A percentile compares a stretch with the other conserved stretches of the same genome.
These are phyloP conservation scores for Torymus aiolomorphi DNA, from an alignment of 2,888 invertebrate genomes.

Conservation along the genomic window DNA sequence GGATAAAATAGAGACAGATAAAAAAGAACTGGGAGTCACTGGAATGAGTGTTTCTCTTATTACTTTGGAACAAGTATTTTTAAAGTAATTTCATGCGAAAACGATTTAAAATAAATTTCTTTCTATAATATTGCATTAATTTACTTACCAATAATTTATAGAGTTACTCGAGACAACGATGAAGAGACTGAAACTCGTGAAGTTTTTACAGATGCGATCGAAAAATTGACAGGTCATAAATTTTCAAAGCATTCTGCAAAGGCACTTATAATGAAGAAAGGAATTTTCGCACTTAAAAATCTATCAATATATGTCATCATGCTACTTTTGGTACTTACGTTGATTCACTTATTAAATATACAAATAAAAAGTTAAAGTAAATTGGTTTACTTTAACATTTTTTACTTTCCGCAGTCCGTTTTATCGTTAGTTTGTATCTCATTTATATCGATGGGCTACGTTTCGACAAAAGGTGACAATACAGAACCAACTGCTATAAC, in stretches of 20 bases:
- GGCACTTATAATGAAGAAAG: slow-evolving; percentile 23
- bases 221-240: slow-evolving; percentile 1
- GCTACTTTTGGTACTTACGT: slow-evolving; percentile 12
- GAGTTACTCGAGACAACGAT: too few species aligned
- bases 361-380: too few species aligned
- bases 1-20: slow-evolving; percentile 79
- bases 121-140: too few species aligned
- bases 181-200: too few species aligned
- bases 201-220: too few species aligned
- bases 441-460: too few species aligned
- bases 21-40: slow-evolving; percentile 72
- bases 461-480: too few species aligned
- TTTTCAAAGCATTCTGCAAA: neutral
- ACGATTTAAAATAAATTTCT: slow-evolving; percentile 37
- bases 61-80: slow-evolving; percentile 94
- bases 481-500: too few species aligned
- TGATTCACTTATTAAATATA: neutral
- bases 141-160: too few species aligned
- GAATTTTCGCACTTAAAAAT: slow-evolving; percentile 19
- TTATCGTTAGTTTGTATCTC: too few species aligned
- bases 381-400: too few species aligned
- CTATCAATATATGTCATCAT: neutral
- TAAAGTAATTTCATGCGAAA: slow-evolving; percentile 77
- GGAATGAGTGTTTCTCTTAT: slow-evolving; percentile 90
- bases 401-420: too few species aligned